Evolutionary conservation across 37 sponge, comb jelly and placozoan species (phyloP).

Genomic region (Bolinopsis microptera): DNA sequence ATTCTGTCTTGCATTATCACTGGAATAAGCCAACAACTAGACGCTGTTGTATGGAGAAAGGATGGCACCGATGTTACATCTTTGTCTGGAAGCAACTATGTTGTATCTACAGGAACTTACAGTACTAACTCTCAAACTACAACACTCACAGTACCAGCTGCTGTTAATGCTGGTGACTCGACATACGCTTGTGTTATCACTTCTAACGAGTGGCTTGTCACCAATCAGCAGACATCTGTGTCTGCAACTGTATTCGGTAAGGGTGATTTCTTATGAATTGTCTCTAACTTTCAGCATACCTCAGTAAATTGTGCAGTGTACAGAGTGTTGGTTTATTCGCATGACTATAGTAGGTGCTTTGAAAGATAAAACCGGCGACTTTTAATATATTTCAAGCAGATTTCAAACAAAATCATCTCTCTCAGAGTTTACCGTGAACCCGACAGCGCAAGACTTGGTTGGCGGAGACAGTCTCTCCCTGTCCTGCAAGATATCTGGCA

Average conservation of each 20-base stretch:
- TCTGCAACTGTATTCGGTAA: not conserved
- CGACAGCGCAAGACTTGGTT: not conserved
- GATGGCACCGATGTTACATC: not conserved
- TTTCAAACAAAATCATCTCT: no score
- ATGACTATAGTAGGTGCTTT: no score
- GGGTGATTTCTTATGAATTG: not conserved
- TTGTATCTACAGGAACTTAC: not conserved
- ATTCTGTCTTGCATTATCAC: not conserved
- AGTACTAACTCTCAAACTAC: slow-evolving; percentile 1
- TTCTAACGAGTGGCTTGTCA: not conserved
- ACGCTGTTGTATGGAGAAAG: not conserved
- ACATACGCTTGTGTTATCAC: slow-evolving; percentile 1
- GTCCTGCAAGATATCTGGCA: not conserved
- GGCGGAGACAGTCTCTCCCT: not conserved
- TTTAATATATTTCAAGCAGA: no score
- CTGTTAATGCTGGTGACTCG: not conserved
- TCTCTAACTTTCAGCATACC: no score
- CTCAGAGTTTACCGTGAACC: not conserved
- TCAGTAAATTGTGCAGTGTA: no score
- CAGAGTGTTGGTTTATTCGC: no score
- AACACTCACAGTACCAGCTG: not conserved
- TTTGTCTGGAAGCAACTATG: not conserved
- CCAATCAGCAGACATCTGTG: not conserved
- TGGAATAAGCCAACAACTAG: slow-evolving; percentile 4
- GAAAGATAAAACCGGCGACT: no score